Percentiles rank a stretch among this genome's conserved stretches.
Evolutionary conservation across 1,140 invertebrate species (phyloP).

Genomic region (Psilanteris sp.): DNA sequence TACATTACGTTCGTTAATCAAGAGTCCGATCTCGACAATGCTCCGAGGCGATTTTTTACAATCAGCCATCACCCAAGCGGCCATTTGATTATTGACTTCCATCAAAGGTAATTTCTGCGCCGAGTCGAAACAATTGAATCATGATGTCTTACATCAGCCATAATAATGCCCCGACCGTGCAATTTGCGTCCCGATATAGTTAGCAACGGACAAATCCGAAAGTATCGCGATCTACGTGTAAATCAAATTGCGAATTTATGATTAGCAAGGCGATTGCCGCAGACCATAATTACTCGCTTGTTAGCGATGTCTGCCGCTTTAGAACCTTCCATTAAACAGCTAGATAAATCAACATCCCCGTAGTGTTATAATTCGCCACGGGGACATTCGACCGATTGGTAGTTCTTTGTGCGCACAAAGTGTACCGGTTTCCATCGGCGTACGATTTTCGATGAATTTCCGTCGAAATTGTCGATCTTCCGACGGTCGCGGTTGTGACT

Average conservation of each 20-base stretch:
- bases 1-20: no score
- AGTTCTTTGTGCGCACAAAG: no score
- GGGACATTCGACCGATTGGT: no score
- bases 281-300: constrained; percentile 41
- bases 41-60: no score
- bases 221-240: constrained; percentile 11
- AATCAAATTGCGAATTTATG: constrained; percentile 39
- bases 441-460: no score
- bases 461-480: no score
- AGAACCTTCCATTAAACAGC: constrained; percentile 16
- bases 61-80: no score
- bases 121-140: constrained; percentile 35
- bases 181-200: constrained; percentile 24
- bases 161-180: constrained; percentile 19
- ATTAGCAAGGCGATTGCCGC: constrained; percentile 31
- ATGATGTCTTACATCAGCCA: constrained; percentile 37
- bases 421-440: no score
- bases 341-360: no score
- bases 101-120: constrained; percentile 32
- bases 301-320: constrained; percentile 16
- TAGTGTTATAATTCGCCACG: no score
- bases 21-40: no score
- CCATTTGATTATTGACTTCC: constrained; percentile 14
- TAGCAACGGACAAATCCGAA: constrained; percentile 22
- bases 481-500: no score